Conservation (phyloP, 2,113 vertebrate genomes). For the Suncus etruscus region DNA sequence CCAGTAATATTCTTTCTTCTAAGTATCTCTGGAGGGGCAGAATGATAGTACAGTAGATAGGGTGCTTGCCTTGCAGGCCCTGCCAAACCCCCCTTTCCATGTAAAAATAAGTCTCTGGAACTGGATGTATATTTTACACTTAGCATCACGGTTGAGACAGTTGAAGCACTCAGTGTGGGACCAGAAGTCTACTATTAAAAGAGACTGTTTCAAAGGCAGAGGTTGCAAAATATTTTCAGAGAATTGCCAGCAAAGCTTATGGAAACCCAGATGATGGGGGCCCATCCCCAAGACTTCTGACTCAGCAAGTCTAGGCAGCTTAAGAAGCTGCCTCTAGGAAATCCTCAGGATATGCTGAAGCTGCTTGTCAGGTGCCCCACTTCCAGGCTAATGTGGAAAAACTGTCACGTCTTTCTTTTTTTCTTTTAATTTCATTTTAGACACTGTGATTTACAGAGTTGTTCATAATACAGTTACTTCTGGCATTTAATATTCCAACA, state of each 20-base stretch:
- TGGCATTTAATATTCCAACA: no score
- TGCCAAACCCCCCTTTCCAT: no score
- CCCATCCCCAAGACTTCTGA: not conserved
- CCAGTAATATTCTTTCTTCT: no score
- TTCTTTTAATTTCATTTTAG: no score
- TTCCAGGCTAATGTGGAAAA: not conserved
- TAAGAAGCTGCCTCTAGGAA: constrained; percentile 5
- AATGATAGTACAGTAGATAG: no score
- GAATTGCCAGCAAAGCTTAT: not conserved
- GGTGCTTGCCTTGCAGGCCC: no score
- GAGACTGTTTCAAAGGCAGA: not conserved
- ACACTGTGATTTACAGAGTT: no score
- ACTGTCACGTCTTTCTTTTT: no score
- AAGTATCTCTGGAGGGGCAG: no score
- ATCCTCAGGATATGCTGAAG: not conserved
- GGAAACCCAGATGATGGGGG: not conserved
- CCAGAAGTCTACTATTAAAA: not conserved
- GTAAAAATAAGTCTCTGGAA: not conserved
- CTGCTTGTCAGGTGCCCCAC: not conserved
- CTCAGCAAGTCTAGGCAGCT: not conserved
- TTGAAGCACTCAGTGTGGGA: not conserved
- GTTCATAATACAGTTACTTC: no score
- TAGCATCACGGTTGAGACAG: not conserved
- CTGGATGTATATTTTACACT: not conserved
- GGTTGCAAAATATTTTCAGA: not conserved